A percentile compares a stretch with the other conserved stretches of the same genome.
Evolutionary conservation across 2,113 vertebrate species (phyloP).

Genomic region (Smithornis capensis): DNA sequence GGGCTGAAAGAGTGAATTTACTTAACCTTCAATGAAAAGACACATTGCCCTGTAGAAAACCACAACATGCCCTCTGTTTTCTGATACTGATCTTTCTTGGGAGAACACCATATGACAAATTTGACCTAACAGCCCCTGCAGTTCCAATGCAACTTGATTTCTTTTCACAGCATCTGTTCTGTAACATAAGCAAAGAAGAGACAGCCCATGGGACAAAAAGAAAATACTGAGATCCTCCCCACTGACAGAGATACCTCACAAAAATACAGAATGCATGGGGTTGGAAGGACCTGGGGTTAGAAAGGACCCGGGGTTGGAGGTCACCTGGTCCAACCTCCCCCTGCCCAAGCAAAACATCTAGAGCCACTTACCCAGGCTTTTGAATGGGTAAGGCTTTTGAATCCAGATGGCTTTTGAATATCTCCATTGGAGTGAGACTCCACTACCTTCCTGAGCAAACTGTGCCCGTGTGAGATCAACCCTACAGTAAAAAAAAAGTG

Average conservation of each 20-base stretch:
- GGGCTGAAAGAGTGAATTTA: background rate
- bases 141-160: background rate
- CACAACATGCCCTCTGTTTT: background rate
- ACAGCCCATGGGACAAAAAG: background rate
- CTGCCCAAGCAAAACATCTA: background rate
- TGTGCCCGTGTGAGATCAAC: background rate
- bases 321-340: background rate
- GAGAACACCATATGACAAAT: background rate
- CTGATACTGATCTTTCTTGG: background rate
- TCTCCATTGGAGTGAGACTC: background rate
- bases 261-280: background rate
- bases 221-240: background rate
- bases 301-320: background rate
- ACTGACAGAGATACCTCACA: background rate
- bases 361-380: background rate
- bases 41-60: background rate
- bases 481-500: background rate
- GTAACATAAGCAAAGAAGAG: background rate
- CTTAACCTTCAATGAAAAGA: background rate
- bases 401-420: background rate
- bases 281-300: background rate
- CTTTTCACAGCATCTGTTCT: background rate
- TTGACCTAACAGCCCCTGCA: background rate
- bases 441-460: background rate
- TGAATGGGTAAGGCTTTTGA: no score